Conservation (phyloP, 2,797 vertebrate species). For the Sandelia bainsii region DNA sequence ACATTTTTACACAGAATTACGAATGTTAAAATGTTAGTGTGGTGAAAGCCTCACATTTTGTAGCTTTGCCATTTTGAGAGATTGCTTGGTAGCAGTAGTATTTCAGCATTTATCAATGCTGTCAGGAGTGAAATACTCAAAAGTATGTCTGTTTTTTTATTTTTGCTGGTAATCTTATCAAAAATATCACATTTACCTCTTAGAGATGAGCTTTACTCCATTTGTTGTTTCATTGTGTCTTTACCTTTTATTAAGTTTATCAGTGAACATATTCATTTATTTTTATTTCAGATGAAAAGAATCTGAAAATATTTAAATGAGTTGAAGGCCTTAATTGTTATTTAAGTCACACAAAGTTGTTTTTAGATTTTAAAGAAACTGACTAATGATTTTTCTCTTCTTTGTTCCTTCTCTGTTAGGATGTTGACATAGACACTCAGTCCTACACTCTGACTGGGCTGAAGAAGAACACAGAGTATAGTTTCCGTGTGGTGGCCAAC, state of each 20-base stretch:
- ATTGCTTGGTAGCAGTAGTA: neutral
- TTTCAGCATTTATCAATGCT: constrained; percentile 4
- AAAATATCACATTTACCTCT: neutral
- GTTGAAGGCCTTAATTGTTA: neutral
- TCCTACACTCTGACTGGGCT: constrained; percentile 89
- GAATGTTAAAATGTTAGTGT: constrained; percentile 46
- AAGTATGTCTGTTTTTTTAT: neutral
- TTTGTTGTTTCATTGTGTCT: neutral
- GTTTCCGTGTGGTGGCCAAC: constrained; percentile 95
- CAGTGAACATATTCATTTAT: neutral
- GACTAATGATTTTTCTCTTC: neutral
- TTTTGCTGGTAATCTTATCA: neutral
- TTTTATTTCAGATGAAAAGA: neutral
- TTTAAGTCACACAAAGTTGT: neutral
- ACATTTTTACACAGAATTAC: constrained; percentile 49
- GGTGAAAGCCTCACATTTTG: constrained; percentile 29
- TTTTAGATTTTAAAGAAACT: no score
- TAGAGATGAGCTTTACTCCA: neutral
- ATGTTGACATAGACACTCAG: constrained; percentile 89
- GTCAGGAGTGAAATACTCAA: constrained; percentile 9
- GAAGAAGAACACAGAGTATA: constrained; percentile 96
- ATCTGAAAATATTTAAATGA: neutral
- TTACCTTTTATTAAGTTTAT: neutral
- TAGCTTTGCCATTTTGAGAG: constrained; percentile 8
- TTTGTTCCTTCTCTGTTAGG: constrained; percentile 79